These are phyloP conservation scores for Phycodurus eques DNA, from an alignment of 2,113 vertebrate species.

Conservation along the genomic window DNA sequence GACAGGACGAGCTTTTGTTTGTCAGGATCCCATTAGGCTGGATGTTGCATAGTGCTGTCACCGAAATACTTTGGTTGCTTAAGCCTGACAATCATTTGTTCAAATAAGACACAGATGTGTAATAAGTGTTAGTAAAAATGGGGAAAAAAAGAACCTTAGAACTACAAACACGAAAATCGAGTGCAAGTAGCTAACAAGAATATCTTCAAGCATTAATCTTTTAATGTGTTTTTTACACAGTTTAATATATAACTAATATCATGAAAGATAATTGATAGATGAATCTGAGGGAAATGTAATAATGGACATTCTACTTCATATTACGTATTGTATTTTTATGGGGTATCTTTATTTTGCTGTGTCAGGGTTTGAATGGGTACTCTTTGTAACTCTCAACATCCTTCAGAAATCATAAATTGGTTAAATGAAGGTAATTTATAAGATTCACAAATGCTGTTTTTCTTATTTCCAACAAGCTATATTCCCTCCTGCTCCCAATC, in stretches of 20 bases:
- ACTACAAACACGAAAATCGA: not conserved
- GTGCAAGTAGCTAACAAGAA: not conserved
- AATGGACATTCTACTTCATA: not conserved
- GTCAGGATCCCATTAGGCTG: slow-evolving; percentile 93
- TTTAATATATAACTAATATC: too few relatives aligned
- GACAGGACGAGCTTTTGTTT: slow-evolving; percentile 83
- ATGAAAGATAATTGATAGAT: too few relatives aligned
- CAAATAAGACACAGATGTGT: slow-evolving; percentile 18
- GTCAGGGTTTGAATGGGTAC: slow-evolving; percentile 6
- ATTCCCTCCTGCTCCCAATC: slow-evolving; percentile 45
- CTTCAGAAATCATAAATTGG: not conserved
- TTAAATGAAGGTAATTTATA: slow-evolving; percentile 18
- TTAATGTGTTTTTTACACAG: too few relatives aligned
- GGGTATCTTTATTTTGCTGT: not conserved
- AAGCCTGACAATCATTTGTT: slow-evolving; percentile 15
- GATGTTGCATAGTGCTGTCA: slow-evolving; percentile 71
- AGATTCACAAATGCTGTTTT: slow-evolving; percentile 17
- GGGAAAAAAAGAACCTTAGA: not conserved
- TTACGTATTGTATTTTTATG: not conserved
- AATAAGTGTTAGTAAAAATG: slow-evolving; percentile 7
- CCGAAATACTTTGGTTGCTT: slow-evolving; percentile 62
- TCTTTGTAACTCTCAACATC: not conserved
- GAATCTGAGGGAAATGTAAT: not conserved
- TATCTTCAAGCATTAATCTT: not conserved
- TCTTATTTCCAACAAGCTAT: slow-evolving; percentile 17